These are phyloP conservation scores for Malaclemys terrapin DNA, from an alignment of 2,113 vertebrate genomes.

Conservation along the genomic window DNA sequence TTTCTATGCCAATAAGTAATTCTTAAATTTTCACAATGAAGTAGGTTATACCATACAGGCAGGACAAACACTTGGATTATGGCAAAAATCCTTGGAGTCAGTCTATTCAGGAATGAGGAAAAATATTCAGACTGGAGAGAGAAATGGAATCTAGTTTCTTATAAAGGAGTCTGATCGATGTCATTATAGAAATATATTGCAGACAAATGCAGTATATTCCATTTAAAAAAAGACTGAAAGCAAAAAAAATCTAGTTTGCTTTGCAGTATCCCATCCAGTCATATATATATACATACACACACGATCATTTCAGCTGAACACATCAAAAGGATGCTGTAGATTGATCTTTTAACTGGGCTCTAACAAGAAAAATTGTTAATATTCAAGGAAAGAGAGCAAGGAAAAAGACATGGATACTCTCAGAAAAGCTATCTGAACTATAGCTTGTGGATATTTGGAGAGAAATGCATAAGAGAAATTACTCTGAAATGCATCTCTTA, in stretches of 20 bases:
- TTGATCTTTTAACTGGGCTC: not conserved
- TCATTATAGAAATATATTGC: not conserved
- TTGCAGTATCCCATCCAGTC: not conserved
- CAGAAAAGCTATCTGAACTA: not conserved
- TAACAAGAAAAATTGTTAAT: not conserved
- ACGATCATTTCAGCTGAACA: not conserved
- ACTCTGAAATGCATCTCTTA: not conserved
- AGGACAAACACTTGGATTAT: rapidly evolving
- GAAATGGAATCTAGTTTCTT: not conserved
- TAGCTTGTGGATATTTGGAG: not conserved
- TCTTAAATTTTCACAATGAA: not conserved
- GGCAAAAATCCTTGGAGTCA: not conserved
- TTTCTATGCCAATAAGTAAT: not conserved
- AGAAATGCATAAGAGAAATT: not conserved
- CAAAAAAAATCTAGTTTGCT: not conserved
- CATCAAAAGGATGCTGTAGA: not conserved
- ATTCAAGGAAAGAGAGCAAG: not conserved
- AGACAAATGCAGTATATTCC: not conserved
- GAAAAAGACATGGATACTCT: not conserved
- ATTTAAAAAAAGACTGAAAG: not conserved
- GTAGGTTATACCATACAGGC: not conserved
- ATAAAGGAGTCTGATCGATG: not conserved
- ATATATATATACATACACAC: not conserved
- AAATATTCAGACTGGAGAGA: not conserved
- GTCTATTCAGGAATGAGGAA: not conserved